Percentiles rank a stretch among this genome's conserved stretches.
Evolutionary conservation across 2,888 invertebrate species (phyloP).

Genomic region (Agriopis leucophaearia): DNA sequence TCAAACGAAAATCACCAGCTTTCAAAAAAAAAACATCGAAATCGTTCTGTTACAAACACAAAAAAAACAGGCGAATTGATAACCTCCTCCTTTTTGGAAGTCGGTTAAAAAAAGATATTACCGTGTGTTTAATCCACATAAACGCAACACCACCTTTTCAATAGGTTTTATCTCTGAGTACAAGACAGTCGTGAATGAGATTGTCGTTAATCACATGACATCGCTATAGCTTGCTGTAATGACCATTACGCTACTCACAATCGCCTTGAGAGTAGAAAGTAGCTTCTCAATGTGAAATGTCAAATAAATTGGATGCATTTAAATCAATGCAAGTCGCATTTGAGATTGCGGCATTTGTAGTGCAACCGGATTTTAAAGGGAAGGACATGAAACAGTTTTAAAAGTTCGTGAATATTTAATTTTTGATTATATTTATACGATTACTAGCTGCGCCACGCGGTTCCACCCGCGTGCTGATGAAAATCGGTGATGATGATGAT

Average conservation of each 20-base stretch:
- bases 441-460: too few relatives aligned
- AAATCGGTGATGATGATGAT: too few relatives aligned
- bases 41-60: too few relatives aligned
- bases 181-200: background rate
- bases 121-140: too few relatives aligned
- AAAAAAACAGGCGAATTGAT: too few relatives aligned
- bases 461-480: too few relatives aligned
- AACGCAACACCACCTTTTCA: too few relatives aligned
- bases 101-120: too few relatives aligned
- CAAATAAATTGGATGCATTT: constrained; percentile 13
- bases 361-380: background rate
- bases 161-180: background rate
- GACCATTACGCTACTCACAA: constrained; percentile 13
- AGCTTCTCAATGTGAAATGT: constrained; percentile 20
- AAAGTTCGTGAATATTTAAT: background rate
- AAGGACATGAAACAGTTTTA: background rate
- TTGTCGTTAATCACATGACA: background rate
- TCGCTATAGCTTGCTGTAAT: constrained; percentile 2
- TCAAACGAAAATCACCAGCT: too few relatives aligned
- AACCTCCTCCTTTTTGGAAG: too few relatives aligned
- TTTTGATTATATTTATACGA: background rate
- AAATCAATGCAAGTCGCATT: background rate
- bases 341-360: background rate
- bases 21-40: too few relatives aligned
- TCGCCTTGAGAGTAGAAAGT: constrained; percentile 30